Percentiles rank a stretch among this genome's conserved stretches.
Evolutionary conservation across 2,113 vertebrate genomes (phyloP).

Genomic region (Ailurus styani): DNA sequence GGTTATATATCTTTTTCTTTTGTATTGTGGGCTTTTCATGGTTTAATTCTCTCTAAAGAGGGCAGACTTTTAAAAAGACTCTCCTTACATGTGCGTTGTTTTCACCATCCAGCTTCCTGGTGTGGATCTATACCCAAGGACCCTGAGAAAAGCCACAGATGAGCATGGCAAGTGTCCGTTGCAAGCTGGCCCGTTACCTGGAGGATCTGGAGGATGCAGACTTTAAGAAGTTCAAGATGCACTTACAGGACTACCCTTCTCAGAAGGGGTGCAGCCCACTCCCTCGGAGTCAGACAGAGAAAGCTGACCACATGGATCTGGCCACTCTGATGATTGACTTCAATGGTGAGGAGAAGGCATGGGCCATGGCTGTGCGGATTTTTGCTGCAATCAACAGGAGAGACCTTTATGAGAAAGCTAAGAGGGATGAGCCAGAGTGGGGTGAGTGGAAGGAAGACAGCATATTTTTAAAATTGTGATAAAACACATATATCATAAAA

Average conservation of each 20-base stretch:
- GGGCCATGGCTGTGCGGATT: slow-evolving; percentile 59
- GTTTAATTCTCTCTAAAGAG: background rate
- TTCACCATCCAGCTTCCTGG: background rate
- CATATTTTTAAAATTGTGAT: background rate
- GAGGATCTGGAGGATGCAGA: slow-evolving; percentile 63
- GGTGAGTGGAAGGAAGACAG: slow-evolving; percentile 35
- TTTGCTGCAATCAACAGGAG: slow-evolving; percentile 66
- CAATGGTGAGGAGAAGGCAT: slow-evolving; percentile 55
- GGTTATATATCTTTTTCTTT: background rate
- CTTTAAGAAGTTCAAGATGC: slow-evolving; percentile 69
- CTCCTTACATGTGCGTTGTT: background rate
- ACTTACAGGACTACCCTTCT: slow-evolving; percentile 56
- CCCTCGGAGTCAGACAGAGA: slow-evolving; percentile 44
- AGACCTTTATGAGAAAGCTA: slow-evolving; percentile 66
- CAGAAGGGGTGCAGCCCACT: slow-evolving; percentile 29
- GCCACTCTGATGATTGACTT: slow-evolving; percentile 62
- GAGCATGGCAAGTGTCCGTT: slow-evolving; percentile 57
- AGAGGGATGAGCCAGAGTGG: slow-evolving; percentile 39
- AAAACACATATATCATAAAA: background rate
- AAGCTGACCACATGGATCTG: slow-evolving; percentile 48
- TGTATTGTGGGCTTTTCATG: background rate
- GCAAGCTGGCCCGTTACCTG: slow-evolving; percentile 57
- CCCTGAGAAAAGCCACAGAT: background rate
- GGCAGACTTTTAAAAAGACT: background rate
- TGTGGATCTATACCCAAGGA: background rate